Base-by-base conservation (phyloP, 2,113 vertebrate species). In the Dipodomys merriami region DNA sequence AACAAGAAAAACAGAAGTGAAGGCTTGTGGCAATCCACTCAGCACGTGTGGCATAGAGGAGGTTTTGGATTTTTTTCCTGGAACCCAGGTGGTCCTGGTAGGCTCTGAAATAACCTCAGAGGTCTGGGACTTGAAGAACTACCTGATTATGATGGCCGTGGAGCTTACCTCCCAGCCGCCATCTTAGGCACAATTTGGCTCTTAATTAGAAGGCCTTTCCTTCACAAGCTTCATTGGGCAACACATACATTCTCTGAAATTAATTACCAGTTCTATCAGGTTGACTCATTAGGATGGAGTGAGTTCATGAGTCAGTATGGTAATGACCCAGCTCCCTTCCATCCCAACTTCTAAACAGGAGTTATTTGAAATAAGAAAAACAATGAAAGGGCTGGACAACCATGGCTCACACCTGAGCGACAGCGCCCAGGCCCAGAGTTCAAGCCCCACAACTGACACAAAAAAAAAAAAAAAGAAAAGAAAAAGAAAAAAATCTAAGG, bases 271-370 rank as follows among this genome's bases (percentile, higher is more conserved):
- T 84, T 88, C 16, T 11, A 39, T 71, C 20, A 80, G n/a, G 83
- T 83, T 95, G 93, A 96, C 57, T 94, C 83, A 76, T 22, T 27
- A 91, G 69, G 82, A 81, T 85, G 83, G 71, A 88, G 46, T 65
- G 60, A 81, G 73, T 29, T 88, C 68, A 65, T 95, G 89, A 87
- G 44, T 95, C 73, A 88, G 23, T 19, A 13, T 35, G 46, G 86
- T 69, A 71, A 44, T n/a, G 77, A 87, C 13, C 77, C 46, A 62
- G 68, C 53, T 44, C 71, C n/a, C 9, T 81, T 49, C 30, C 53
- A 44, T 25, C 4, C 68, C 39, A 95, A 65, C 67, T 69, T 91
- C 49, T 67, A 86, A 95, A 83, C 53, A 88, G 71, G 39, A 82
- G 35, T 76, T 53, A n/a, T 86, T 60, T 68, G 53, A 62, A 91